These are phyloP conservation scores for Hemibagrus guttatus DNA, from an alignment of 2,797 vertebrate species.

Conservation along the genomic window DNA sequence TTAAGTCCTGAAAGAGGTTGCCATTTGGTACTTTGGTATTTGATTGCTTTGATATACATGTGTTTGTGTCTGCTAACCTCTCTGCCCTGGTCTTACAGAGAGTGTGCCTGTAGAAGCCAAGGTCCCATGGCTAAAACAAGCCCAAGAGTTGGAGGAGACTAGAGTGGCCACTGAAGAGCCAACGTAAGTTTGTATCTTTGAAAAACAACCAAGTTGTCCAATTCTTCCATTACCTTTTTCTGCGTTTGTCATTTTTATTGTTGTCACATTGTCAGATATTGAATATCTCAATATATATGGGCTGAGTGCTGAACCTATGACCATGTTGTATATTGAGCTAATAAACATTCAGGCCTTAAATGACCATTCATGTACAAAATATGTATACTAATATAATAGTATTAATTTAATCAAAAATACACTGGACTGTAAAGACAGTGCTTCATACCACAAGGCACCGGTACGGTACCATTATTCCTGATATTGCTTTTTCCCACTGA, in stretches of 20 bases:
- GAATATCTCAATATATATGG: background rate
- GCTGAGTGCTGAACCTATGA: background rate
- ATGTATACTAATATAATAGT: background rate
- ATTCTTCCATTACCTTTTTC: background rate
- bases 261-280: background rate
- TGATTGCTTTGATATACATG: conserved; percentile 9
- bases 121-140: conserved; percentile 88
- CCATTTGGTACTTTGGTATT: conserved; percentile 16
- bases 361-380: background rate
- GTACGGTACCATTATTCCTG: background rate
- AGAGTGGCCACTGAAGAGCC: conserved; percentile 83
- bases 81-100: conserved; percentile 71
- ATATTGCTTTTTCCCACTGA: background rate
- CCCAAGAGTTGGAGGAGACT: conserved; percentile 87
- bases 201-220: background rate
- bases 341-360: background rate
- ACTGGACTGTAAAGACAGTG: background rate
- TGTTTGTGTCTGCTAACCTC: conserved; percentile 37
- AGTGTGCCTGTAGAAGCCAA: conserved; percentile 87
- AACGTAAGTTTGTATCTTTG: conserved; percentile 75
- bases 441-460: background rate
- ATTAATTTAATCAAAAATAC: background rate
- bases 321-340: background rate
- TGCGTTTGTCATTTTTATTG: background rate
- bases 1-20: background rate